Conservation (phyloP, 2,113 vertebrate genomes). For the Centropus bengalensis region DNA sequence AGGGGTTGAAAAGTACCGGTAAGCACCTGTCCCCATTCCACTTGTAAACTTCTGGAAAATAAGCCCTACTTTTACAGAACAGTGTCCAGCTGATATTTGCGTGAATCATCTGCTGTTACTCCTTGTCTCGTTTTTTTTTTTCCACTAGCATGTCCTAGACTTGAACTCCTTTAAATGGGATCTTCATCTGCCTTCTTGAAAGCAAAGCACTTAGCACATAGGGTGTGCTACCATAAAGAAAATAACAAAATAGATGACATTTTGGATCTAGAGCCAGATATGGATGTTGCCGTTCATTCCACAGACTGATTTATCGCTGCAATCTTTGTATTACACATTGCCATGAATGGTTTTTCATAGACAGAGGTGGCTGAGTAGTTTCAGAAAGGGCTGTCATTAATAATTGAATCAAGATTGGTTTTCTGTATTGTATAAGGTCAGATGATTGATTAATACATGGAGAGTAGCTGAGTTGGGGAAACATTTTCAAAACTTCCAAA, state of each 20-base stretch:
- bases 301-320: not conserved
- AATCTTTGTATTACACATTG: constrained; percentile 29
- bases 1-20: not conserved
- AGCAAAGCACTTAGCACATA: constrained; percentile 17
- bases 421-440: not conserved
- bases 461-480: not conserved
- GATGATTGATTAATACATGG: not conserved
- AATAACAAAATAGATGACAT: constrained; percentile 57
- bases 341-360: not conserved
- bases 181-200: not conserved
- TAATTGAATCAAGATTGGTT: constrained; percentile 25
- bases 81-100: not conserved
- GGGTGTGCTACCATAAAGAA: constrained; percentile 6
- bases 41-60: not conserved
- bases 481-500: not conserved
- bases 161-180: constrained; percentile 13
- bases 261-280: constrained; percentile 53
- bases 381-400: constrained; percentile 23
- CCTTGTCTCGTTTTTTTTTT: not conserved
- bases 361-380: not conserved
- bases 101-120: not conserved
- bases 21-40: not conserved
- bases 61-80: not conserved
- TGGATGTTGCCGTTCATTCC: constrained; percentile 31
- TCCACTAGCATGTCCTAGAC: not conserved